phyloP scores from a whole-genome alignment of 2,888 invertebrate genomes.

The Oegoconia quadripuncta region DNA sequence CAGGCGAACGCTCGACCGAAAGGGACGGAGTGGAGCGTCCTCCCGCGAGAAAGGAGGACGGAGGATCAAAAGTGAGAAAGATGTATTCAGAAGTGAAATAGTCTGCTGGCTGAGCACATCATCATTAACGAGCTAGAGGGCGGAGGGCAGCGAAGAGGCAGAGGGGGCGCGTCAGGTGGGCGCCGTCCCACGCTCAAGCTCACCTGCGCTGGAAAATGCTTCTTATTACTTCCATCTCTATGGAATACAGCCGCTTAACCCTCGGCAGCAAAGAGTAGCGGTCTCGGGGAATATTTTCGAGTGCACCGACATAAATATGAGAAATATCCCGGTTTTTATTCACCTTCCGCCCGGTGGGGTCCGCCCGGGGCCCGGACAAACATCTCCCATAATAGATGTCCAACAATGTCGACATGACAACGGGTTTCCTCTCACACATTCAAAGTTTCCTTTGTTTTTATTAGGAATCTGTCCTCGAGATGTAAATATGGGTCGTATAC shows the following conservation, averaged over 20 bases:
- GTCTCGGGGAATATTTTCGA: slow-evolving; percentile 72
- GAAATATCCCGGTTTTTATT: slow-evolving; percentile 74
- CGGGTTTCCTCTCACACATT: slow-evolving; percentile 41
- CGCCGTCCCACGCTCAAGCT: slow-evolving; percentile 71
- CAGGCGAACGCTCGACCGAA: slow-evolving; percentile 60
- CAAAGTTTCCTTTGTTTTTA: slow-evolving; percentile 26
- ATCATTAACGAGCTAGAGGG: slow-evolving; percentile 87
- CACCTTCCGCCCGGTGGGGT: slow-evolving; percentile 51
- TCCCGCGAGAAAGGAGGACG: slow-evolving; percentile 50
- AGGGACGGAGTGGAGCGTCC: slow-evolving; percentile 48
- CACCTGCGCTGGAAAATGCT: slow-evolving; percentile 69
- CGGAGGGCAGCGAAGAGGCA: slow-evolving; percentile 79
- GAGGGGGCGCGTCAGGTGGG: slow-evolving; percentile 80
- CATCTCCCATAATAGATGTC: slow-evolving; percentile 64
- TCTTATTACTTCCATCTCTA: slow-evolving; percentile 57
- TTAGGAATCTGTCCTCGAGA: slow-evolving; percentile 4
- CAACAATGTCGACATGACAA: slow-evolving; percentile 62
- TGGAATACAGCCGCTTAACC: slow-evolving; percentile 53
- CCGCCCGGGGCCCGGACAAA: slow-evolving; percentile 46
- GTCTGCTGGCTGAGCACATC: slow-evolving; percentile 88
- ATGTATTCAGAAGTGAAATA: slow-evolving; percentile 85
- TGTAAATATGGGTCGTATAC: slow-evolving; percentile 8
- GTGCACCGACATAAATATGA: slow-evolving; percentile 77
- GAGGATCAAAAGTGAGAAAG: slow-evolving; percentile 78
- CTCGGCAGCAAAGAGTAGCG: slow-evolving; percentile 37